A percentile compares a stretch with the other conserved stretches of the same genome.
Evolutionary conservation across 2,113 vertebrate genomes (phyloP).

Genomic region (Pan troglodytes): NHGRI_mPanTro3-v2.1_pri NC_072415.2:17254501-17255000

Average conservation of each 20-base stretch:
- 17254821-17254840: not conserved
- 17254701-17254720: not conserved
- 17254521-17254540: not conserved
- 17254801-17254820: not conserved
- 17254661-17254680: not conserved
- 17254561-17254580: slow-evolving; percentile 75
- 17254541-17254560: slow-evolving; percentile 69
- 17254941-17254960: not conserved
- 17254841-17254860: not conserved
- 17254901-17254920: not conserved
- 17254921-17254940: not conserved
- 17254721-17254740: not conserved
- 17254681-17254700: not conserved
- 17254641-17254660: not conserved
- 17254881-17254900: not conserved
- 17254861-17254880: not conserved
- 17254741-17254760: not conserved
- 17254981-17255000: not conserved
- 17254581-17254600: slow-evolving; percentile 73
- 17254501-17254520: too few relatives aligned
- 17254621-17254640: not conserved
- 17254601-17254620: slow-evolving; percentile 31
- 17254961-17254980: not conserved
- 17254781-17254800: not conserved
- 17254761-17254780: not conserved